Conservation (phyloP, 2,113 vertebrate species). For the Burhinus oedicnemus region DNA sequence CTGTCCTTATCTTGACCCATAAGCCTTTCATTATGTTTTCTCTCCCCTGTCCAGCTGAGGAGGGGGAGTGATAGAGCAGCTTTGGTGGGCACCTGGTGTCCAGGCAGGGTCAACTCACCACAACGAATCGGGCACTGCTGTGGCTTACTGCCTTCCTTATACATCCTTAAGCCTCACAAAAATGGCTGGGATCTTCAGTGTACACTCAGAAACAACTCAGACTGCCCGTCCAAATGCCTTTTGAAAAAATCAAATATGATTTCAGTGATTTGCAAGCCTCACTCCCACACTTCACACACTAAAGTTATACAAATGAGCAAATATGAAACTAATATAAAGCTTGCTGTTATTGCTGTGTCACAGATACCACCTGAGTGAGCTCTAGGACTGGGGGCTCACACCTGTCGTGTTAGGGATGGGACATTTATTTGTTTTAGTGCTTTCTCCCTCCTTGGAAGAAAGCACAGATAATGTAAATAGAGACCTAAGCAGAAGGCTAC, state of each 20-base stretch:
- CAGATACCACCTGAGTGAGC: background rate
- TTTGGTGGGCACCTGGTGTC: no score
- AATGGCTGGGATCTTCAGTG: background rate
- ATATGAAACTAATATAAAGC: background rate
- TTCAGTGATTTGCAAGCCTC: background rate
- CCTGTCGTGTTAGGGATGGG: accelerated
- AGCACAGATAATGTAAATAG: background rate
- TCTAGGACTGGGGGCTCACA: background rate
- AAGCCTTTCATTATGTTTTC: no score
- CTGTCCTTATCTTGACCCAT: no score
- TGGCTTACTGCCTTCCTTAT: background rate
- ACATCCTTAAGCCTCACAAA: background rate
- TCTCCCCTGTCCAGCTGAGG: no score
- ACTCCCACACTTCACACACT: background rate
- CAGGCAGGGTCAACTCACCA: no score
- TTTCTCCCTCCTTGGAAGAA: background rate
- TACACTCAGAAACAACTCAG: background rate
- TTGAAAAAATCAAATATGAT: background rate
- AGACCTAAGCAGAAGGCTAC: background rate
- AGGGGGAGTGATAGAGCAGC: no score
- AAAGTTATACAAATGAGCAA: background rate
- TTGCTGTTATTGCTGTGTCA: background rate
- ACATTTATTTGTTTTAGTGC: background rate
- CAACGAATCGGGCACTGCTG: background rate
- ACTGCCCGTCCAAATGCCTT: background rate